phyloP scores from a whole-genome alignment of 2,113 vertebrate species.

The Seriola rivoliana region DNA sequence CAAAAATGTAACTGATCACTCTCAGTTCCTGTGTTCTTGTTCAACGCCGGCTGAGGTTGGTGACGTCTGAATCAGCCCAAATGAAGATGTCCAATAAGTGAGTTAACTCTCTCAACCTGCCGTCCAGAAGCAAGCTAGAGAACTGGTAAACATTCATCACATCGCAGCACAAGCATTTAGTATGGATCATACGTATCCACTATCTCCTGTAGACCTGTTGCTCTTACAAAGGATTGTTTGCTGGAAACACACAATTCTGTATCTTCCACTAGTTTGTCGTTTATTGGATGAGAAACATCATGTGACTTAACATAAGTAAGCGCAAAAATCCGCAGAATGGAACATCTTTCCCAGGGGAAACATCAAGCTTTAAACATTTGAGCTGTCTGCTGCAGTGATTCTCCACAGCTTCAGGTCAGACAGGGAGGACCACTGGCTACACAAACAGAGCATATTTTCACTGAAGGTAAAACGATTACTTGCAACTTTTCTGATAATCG shows the following conservation, averaged over 20 bases:
- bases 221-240: background rate
- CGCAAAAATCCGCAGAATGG: background rate
- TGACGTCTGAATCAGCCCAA: slow-evolving; percentile 11
- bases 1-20: slow-evolving; percentile 26
- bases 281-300: background rate
- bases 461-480: slow-evolving; percentile 7
- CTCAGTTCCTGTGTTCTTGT: slow-evolving; percentile 2
- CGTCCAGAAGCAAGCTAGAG: background rate
- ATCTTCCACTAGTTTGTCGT: background rate
- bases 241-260: background rate
- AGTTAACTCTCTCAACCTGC: background rate
- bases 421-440: background rate
- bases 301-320: background rate
- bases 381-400: slow-evolving; percentile 23
- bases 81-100: background rate
- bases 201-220: background rate
- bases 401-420: slow-evolving; percentile 36
- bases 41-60: background rate
- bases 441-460: background rate
- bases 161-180: background rate
- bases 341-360: slow-evolving; percentile 24
- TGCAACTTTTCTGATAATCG: background rate
- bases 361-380: background rate
- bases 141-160: background rate
- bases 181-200: background rate